Conservation (phyloP, 2,888 invertebrate species). For the Acleris holmiana region DNA sequence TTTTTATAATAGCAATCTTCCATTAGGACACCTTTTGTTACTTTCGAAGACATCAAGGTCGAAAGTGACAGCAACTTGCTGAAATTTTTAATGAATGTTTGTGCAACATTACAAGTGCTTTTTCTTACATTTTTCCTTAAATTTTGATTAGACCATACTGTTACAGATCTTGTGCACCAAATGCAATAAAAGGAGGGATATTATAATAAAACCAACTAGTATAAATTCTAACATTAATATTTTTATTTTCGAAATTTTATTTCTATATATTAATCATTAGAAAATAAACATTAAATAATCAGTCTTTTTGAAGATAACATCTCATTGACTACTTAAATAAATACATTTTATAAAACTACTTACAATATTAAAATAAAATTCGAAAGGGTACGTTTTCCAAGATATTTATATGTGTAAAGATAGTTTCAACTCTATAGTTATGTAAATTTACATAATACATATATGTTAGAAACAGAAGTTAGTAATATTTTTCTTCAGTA, state of each 20-base stretch:
- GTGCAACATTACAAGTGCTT: no score
- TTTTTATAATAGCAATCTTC: no score
- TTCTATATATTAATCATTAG: slow-evolving; percentile 65
- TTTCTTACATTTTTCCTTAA: no score
- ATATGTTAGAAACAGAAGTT: background rate
- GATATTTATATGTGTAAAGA: no score
- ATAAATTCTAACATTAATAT: slow-evolving; percentile 67
- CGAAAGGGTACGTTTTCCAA: background rate
- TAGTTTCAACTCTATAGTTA: no score
- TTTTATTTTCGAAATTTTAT: slow-evolving; percentile 68
- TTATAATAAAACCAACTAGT: slow-evolving; percentile 43
- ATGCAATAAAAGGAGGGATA: background rate
- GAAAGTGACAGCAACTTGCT: no score
- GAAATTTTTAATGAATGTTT: no score
- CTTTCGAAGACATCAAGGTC: no score
- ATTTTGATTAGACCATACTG: background rate
- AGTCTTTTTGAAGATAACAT: slow-evolving; percentile 81
- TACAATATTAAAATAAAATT: slow-evolving; percentile 12
- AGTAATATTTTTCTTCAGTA: slow-evolving; percentile 3
- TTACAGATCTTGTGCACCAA: background rate
- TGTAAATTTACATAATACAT: no score
- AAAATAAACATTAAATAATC: slow-evolving; percentile 77
- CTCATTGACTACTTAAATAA: slow-evolving; percentile 45
- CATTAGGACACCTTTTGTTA: no score
- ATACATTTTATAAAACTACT: slow-evolving; percentile 40